A percentile compares a stretch with the other conserved stretches of the same genome.
Conservation (phyloP, 2,888 invertebrate genomes). For the Papilio elwesi region DNA sequence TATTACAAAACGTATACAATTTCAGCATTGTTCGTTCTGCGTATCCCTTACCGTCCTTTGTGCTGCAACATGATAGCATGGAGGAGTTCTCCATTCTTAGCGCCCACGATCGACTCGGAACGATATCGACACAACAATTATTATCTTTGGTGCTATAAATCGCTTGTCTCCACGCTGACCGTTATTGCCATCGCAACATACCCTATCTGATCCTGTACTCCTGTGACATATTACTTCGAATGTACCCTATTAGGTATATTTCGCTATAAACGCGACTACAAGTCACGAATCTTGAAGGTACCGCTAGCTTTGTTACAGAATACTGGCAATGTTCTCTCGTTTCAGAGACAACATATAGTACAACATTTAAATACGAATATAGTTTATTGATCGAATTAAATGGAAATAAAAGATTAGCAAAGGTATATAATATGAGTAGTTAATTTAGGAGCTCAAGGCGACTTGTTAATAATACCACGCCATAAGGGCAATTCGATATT, state of each 20-base stretch:
- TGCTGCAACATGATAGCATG: slow-evolving; percentile 49
- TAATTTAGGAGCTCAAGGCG: too few relatives aligned
- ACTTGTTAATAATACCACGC: background rate
- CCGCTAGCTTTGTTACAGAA: slow-evolving; percentile 34
- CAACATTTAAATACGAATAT: slow-evolving; percentile 7
- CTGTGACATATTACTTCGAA: slow-evolving; percentile 64
- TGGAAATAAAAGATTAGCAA: background rate
- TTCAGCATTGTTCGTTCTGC: background rate
- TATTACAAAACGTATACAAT: background rate
- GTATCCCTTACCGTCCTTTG: background rate
- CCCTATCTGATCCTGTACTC: slow-evolving; percentile 61
- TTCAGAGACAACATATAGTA: slow-evolving; percentile 20
- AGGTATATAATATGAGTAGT: too few relatives aligned
- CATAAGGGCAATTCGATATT: background rate
- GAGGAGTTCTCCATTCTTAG: slow-evolving; percentile 49
- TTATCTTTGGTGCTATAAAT: slow-evolving; percentile 65
- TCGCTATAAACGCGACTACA: slow-evolving; percentile 45
- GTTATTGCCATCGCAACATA: slow-evolving; percentile 58
- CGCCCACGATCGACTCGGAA: slow-evolving; percentile 66
- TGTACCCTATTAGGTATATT: slow-evolving; percentile 53
- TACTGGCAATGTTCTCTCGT: slow-evolving; percentile 35
- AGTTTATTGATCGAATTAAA: background rate
- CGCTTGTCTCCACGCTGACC: slow-evolving; percentile 56
- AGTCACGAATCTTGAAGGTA: slow-evolving; percentile 53
- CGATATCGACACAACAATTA: slow-evolving; percentile 69